Percentiles rank a stretch among this genome's conserved stretches.
These are phyloP conservation scores for Paedocypris sp. DNA, from an alignment of 2,113 vertebrate genomes.

Conservation along the genomic window DNA sequence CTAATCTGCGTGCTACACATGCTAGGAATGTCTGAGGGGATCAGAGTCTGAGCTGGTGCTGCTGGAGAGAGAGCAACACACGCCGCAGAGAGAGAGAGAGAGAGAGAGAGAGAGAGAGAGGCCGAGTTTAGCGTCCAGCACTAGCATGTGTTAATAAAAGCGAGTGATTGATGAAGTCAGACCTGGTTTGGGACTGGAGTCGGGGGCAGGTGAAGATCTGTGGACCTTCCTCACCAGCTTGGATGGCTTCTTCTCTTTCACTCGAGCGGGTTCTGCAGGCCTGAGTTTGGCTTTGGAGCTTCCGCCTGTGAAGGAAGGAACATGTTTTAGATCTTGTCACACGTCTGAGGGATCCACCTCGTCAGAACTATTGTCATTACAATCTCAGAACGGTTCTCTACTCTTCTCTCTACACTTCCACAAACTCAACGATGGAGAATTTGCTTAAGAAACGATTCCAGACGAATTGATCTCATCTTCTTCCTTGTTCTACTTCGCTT, in stretches of 20 bases:
- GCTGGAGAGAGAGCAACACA: conserved; percentile 8
- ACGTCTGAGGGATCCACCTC: too few relatives aligned
- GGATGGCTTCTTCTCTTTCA: conserved; percentile 61
- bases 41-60: conserved; percentile 8
- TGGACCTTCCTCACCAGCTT: conserved; percentile 80
- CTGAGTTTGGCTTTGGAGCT: conserved; percentile 51
- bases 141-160: too few relatives aligned
- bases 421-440: too few relatives aligned
- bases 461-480: too few relatives aligned
- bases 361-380: neutral
- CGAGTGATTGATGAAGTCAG: too few relatives aligned
- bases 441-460: too few relatives aligned
- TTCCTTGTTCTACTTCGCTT: too few relatives aligned
- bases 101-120: neutral
- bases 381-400: too few relatives aligned
- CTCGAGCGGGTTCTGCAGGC: conserved; percentile 52
- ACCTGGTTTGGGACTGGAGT: conserved; percentile 74
- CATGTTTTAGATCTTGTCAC: too few relatives aligned
- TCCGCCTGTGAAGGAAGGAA: conserved; percentile 16
- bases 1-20: conserved; percentile 41
- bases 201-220: conserved; percentile 57
- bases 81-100: neutral
- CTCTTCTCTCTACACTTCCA: too few relatives aligned
- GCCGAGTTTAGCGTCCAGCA: too few relatives aligned
- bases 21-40: conserved; percentile 35